Conservation (phyloP, 2,888 invertebrate genomes). For the Neuroscelio doddi region DNA sequence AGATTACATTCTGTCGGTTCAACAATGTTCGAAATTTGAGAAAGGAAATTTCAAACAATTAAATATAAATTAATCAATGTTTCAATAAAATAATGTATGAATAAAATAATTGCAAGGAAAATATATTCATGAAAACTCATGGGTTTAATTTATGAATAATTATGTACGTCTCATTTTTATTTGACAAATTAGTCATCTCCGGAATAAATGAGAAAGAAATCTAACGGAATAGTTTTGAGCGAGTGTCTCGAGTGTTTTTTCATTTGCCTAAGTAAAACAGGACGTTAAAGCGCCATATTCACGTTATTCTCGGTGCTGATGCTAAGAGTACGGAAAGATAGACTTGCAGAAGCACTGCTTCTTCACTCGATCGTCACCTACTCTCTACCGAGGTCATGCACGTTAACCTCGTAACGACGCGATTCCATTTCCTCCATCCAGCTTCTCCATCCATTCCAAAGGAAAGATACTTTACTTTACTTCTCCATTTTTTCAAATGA, state of each 20-base stretch:
- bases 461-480: background rate
- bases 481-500: background rate
- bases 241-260: background rate
- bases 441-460: background rate
- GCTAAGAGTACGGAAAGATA: background rate
- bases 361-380: slow-evolving; percentile 4
- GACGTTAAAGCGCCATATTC: slow-evolving; percentile 1
- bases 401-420: slow-evolving; percentile 11
- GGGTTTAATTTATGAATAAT: too few species aligned
- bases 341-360: background rate
- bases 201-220: too few species aligned
- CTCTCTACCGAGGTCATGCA: background rate
- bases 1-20: too few species aligned
- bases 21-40: too few species aligned
- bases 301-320: background rate
- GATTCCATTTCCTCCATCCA: slow-evolving; percentile 3
- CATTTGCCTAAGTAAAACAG: slow-evolving; percentile 7
- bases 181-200: too few species aligned
- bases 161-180: too few species aligned
- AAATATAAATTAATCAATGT: too few species aligned
- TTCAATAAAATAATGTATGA: too few species aligned
- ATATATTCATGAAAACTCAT: too few species aligned
- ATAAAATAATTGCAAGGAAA: too few species aligned
- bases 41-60: too few species aligned
- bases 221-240: background rate